phyloP scores from a whole-genome alignment of 2,888 invertebrate species.

The Cerastis leucographa region DNA sequence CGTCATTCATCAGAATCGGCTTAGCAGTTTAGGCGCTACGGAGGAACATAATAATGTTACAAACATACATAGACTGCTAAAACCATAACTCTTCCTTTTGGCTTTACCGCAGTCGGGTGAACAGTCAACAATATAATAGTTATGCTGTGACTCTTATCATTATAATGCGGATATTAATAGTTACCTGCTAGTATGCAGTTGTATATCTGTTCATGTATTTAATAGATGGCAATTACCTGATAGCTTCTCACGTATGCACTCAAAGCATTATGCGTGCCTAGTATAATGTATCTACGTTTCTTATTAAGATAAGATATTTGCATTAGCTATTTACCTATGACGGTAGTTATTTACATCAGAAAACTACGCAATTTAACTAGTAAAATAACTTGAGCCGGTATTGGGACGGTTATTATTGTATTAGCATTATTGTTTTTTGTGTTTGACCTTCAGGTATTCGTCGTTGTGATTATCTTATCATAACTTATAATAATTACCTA shows the following conservation, averaged over 20 bases:
- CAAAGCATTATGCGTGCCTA: not conserved
- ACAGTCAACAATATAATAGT: not conserved
- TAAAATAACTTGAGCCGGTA: not conserved
- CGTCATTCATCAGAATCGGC: not conserved
- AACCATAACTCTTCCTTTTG: not conserved
- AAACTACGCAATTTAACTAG: constrained; percentile 2
- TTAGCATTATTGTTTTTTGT: not conserved
- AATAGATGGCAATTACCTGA: not conserved
- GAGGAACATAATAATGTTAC: not conserved
- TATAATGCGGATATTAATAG: not conserved
- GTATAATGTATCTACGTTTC: not conserved
- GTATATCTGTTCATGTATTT: not conserved
- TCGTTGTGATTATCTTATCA: not conserved
- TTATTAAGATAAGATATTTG: not conserved
- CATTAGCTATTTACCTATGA: not conserved
- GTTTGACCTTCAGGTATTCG: not conserved
- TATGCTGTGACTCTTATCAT: not conserved
- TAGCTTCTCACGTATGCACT: not conserved
- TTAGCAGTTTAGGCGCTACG: not conserved
- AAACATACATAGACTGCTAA: not conserved
- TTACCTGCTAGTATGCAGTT: not conserved
- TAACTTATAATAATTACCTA: too few species aligned
- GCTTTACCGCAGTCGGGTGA: not conserved
- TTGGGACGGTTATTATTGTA: not conserved
- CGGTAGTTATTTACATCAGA: not conserved